A percentile compares a stretch with the other conserved stretches of the same genome.
phyloP scores from a whole-genome alignment of 2,797 vertebrate species.

The Streptopelia turtur region DNA sequence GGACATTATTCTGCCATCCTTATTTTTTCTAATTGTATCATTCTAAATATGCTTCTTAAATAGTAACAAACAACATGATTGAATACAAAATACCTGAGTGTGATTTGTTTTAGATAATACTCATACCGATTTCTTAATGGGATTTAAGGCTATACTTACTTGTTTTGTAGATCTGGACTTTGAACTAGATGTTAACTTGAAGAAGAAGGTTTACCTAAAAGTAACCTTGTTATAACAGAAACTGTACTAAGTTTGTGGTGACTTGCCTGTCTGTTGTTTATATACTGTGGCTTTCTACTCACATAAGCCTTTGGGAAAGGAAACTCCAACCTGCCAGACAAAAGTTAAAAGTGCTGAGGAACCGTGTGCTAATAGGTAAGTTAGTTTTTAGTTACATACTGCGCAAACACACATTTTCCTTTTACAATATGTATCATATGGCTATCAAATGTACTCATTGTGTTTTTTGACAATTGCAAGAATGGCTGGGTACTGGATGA shows the following conservation, averaged over 20 bases:
- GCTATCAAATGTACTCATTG: not conserved
- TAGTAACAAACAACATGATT: not conserved
- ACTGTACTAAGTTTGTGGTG: not conserved
- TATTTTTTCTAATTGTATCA: not conserved
- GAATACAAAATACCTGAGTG: not conserved
- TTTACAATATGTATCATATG: fast-evolving
- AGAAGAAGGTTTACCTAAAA: not conserved
- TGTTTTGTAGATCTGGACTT: not conserved
- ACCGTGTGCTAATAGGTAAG: not conserved
- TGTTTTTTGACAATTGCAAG: not conserved
- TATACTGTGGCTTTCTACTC: not conserved
- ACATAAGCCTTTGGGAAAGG: not conserved
- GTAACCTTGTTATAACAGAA: not conserved
- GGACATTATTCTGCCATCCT: not conserved
- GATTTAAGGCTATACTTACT: not conserved
- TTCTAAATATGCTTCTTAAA: not conserved
- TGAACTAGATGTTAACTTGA: not conserved
- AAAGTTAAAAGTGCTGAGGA: not conserved
- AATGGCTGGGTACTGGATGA: not conserved
- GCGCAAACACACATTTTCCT: not conserved
- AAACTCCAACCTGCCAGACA: not conserved
- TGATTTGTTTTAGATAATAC: not conserved
- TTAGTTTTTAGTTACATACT: not conserved
- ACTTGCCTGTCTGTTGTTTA: not conserved
- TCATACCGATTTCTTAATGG: not conserved